phyloP scores from a whole-genome alignment of 2,888 invertebrate genomes.

The Drepanosiphum platanoidis region DNA sequence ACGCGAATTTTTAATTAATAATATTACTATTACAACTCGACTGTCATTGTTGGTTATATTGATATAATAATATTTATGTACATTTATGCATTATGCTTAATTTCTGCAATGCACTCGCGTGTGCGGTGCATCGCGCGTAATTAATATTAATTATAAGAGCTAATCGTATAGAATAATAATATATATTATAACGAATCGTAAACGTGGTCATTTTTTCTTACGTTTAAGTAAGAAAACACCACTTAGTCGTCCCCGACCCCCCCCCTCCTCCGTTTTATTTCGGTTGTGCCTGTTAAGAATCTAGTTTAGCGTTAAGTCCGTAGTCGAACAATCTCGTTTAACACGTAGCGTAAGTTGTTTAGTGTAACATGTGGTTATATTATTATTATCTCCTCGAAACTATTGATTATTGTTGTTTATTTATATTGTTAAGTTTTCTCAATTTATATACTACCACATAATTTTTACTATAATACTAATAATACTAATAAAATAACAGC shows the following conservation, averaged over 20 bases:
- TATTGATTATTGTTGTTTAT: constrained; percentile 35
- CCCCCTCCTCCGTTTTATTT: background rate
- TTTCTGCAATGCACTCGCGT: background rate
- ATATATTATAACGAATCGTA: constrained; percentile 6
- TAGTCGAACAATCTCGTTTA: constrained; percentile 8
- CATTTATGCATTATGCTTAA: background rate
- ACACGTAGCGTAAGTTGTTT: constrained; percentile 29
- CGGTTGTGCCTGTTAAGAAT: constrained; percentile 5
- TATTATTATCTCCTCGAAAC: constrained; percentile 37
- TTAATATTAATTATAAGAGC: background rate
- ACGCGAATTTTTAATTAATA: constrained; percentile 22
- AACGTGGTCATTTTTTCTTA: constrained; percentile 42
- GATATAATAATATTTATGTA: background rate
- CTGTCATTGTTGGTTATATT: constrained; percentile 46
- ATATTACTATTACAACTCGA: constrained; percentile 3
- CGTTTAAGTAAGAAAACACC: constrained; percentile 55
- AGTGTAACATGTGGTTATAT: no score
- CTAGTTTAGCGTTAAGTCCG: constrained; percentile 3
- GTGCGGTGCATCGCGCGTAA: background rate
- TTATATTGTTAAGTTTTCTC: constrained; percentile 52
- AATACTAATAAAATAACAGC: background rate
- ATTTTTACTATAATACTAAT: constrained; percentile 8
- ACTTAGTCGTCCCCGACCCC: constrained; percentile 1
- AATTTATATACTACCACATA: constrained; percentile 25
- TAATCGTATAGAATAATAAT: constrained; percentile 11